These are phyloP conservation scores for Grallaria varia DNA, from an alignment of 2,113 vertebrate species.

Conservation along the genomic window DNA sequence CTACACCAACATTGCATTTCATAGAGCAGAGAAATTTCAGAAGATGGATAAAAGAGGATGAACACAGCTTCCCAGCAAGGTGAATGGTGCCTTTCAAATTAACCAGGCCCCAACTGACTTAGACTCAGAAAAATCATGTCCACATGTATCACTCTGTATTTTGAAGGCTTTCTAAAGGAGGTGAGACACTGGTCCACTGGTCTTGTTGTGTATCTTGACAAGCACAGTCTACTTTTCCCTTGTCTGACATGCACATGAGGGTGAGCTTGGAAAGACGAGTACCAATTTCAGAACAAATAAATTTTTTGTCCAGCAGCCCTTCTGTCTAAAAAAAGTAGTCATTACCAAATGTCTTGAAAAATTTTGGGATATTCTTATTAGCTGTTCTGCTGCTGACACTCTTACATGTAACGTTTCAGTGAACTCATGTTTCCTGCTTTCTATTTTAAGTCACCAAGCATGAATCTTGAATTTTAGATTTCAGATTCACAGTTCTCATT, in stretches of 20 bases:
- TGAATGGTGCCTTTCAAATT: background rate
- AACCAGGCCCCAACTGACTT: background rate
- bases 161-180: background rate
- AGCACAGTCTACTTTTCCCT: background rate
- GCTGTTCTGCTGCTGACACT: background rate
- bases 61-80: background rate
- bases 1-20: background rate
- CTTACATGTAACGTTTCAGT: background rate
- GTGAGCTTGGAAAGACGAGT: background rate
- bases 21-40: background rate
- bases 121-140: background rate
- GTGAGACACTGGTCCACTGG: background rate
- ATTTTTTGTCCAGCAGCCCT: background rate
- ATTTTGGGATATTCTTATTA: background rate
- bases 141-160: background rate
- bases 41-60: background rate
- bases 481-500: background rate
- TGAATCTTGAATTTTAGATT: background rate
- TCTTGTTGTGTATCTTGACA: background rate
- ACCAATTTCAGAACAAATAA: background rate
- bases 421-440: background rate
- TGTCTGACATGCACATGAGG: background rate
- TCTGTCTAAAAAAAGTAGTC: background rate
- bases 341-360: background rate
- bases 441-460: background rate